phyloP scores from a whole-genome alignment of 2,797 vertebrate species.

The Hypotaenidia philippensis region DNA sequence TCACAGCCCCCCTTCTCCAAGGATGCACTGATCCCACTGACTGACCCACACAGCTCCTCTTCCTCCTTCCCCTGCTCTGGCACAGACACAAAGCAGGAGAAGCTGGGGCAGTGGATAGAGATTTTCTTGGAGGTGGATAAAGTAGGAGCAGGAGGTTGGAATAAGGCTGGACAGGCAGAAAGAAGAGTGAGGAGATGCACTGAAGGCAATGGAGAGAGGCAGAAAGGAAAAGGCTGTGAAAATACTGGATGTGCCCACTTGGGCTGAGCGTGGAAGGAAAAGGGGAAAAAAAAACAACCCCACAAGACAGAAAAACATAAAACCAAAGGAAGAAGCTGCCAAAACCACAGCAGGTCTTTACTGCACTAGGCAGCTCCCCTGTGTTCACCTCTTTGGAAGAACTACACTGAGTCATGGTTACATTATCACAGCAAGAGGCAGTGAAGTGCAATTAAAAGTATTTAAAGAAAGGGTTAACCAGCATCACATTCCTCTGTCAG shows the following conservation, averaged over 20 bases:
- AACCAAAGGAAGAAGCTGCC: background rate
- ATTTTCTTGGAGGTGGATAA: background rate
- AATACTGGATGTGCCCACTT: background rate
- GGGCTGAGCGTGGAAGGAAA: background rate
- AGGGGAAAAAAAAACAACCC: background rate
- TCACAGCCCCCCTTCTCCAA: background rate
- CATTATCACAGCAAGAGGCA: background rate
- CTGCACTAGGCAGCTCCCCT: background rate
- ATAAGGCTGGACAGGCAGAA: background rate
- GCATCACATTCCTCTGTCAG: background rate
- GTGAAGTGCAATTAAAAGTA: background rate
- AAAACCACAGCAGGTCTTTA: accelerated
- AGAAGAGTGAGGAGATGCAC: background rate
- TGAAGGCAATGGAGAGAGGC: background rate
- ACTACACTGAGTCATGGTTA: accelerated
- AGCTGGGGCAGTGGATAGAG: accelerated
- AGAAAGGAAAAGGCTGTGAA: background rate
- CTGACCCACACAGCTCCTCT: accelerated
- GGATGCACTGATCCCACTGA: background rate
- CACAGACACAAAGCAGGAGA: background rate
- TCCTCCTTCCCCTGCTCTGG: accelerated
- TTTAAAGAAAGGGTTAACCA: slow-evolving; percentile 15
- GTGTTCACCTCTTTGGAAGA: background rate
- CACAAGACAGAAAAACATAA: background rate
- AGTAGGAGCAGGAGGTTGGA: background rate